These are phyloP conservation scores for Megamerina dolium DNA, from an alignment of 2,888 invertebrate genomes.

Conservation along the genomic window DNA sequence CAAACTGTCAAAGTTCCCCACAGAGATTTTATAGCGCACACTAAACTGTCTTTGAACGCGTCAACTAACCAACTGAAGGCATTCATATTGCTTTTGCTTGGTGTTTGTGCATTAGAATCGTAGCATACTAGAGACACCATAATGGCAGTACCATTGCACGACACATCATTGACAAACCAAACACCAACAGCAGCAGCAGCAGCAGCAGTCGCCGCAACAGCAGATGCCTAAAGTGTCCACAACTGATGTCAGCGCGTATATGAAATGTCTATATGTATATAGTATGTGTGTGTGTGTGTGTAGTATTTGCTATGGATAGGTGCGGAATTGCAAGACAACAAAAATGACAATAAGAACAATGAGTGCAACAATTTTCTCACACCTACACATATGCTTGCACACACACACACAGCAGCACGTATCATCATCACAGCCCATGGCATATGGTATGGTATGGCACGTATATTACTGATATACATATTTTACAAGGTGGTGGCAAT, in stretches of 20 bases:
- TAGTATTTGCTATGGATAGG: too few species aligned
- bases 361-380: conserved; percentile 1
- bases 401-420: too few species aligned
- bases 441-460: too few species aligned
- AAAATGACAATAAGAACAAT: too few species aligned
- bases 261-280: too few species aligned
- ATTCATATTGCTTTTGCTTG: conserved; percentile 32
- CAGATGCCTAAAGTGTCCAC: conserved; percentile 18
- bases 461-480: too few species aligned
- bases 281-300: too few species aligned
- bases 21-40: conserved; percentile 28
- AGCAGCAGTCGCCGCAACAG: conserved; percentile 13
- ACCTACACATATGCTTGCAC: conserved; percentile 10
- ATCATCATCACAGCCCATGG: too few species aligned
- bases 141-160: background rate
- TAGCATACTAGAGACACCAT: conserved; percentile 25
- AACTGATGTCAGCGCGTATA: too few species aligned
- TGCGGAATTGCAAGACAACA: too few species aligned
- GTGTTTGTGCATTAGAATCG: conserved; percentile 32
- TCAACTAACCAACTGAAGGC: conserved; percentile 49
- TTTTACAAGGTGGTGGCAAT: too few species aligned
- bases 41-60: conserved; percentile 49
- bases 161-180: conserved; percentile 7
- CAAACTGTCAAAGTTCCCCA: too few species aligned
- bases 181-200: conserved; percentile 10